Conservation (phyloP, 2,113 vertebrate species). For the Mormoops blainvillei region DNA sequence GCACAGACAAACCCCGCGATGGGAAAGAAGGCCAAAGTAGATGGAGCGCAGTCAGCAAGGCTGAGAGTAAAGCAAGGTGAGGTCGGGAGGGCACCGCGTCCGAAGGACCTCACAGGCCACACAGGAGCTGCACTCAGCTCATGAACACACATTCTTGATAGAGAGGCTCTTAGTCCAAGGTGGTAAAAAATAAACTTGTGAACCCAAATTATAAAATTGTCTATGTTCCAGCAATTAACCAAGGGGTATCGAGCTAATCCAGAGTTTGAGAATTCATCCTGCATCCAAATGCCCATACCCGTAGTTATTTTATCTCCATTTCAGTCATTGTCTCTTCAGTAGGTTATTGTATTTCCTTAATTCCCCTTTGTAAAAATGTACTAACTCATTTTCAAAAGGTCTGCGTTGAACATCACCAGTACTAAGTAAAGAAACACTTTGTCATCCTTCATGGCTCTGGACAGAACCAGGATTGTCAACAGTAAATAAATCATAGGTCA, state of each 20-base stretch:
- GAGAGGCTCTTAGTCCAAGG: neutral
- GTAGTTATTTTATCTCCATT: neutral
- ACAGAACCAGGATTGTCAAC: neutral
- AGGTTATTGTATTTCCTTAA: neutral
- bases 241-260: neutral
- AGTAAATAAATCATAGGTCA: conserved; percentile 32
- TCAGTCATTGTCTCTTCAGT: neutral
- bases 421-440: neutral
- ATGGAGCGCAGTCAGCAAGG: neutral
- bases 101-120: neutral
- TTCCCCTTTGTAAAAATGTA: neutral
- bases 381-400: conserved; percentile 10
- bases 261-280: neutral
- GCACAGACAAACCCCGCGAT: neutral
- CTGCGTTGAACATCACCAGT: conserved; percentile 14
- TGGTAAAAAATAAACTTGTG: neutral
- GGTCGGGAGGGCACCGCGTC: neutral
- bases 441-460: conserved; percentile 19
- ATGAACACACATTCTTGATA: neutral
- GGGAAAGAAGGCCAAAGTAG: neutral
- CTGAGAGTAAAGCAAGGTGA: neutral
- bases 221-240: neutral
- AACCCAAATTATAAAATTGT: neutral
- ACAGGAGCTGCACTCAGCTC: neutral
- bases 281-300: neutral